Base-by-base conservation (phyloP, 2,113 vertebrate genomes). In the Oncorhynchus mykiss region DNA sequence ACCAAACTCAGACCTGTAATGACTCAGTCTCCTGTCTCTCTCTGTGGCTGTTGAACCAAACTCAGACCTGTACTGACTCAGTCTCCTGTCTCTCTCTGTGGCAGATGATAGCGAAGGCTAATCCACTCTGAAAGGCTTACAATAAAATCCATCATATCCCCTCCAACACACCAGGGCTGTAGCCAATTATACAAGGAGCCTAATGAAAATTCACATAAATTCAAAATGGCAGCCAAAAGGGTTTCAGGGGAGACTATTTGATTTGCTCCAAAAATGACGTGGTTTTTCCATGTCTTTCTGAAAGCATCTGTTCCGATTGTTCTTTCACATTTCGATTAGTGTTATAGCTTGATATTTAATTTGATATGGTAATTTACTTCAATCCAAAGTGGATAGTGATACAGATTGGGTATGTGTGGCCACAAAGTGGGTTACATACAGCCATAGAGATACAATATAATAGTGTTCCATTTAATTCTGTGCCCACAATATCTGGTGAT, bases 61-160 rank as follows among this genome's bases (percentile, higher is more conserved):
- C n/a, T 12, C 18, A 64, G 16, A 11, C 60, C 22, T 12, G 6
- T n/a, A 64, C 20, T 22, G 62, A 67, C 45, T n/a, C 31, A 7
- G n/a, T 45, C 62, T 13, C 27, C 65, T 67, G 0, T 18, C 14
- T 57, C 69, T 84, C 84, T 91, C 87, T 67, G 18, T 24, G 59
- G 77, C 88, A 91, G 83, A 91, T 90, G 85, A 20, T 39, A 1
- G 25, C 73, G 48, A 77, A 80, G 82, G 67, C 75, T 71, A 57
- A 20, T 25, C 77, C 77, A 60, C 73, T 59, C 60, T 14, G 67
- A 81, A 60, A 80, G 76, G 78, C 78, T 82, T 70, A 90, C 78
- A 89, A 87, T 87, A 78, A 88, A 82, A 85, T 74, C 73, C 70
- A 39, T 70, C 27, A 80, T 62, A 70, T 67, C 68, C 80, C 65